phyloP scores from a whole-genome alignment of 35 echinoderm and acorn worm genomes.

The Acanthaster planci region DNA sequence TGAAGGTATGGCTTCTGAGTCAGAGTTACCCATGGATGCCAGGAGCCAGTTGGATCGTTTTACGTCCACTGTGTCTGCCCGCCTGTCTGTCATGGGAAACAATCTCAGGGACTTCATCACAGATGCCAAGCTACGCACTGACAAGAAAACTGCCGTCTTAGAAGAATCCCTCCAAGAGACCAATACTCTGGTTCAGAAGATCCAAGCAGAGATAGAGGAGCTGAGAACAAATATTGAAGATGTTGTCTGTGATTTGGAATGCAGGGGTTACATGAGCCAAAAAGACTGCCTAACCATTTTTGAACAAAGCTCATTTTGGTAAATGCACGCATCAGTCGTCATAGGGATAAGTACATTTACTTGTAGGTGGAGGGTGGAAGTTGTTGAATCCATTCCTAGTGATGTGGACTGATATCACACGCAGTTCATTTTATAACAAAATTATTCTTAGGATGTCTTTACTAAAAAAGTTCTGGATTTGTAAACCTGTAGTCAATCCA shows the following conservation, averaged over 20 bases:
- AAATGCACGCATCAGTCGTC: neutral
- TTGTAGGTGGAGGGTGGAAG: too few relatives aligned
- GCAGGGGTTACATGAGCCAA: neutral
- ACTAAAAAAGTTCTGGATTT: too few relatives aligned
- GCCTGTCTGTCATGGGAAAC: neutral
- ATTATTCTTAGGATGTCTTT: too few relatives aligned
- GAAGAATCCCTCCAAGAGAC: neutral
- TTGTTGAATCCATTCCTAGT: too few relatives aligned
- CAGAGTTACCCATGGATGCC: neutral
- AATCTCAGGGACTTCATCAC: neutral
- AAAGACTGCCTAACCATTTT: neutral
- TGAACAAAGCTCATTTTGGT: neutral
- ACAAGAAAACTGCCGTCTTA: neutral
- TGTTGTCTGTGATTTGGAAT: neutral
- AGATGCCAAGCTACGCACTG: neutral
- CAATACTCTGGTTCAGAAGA: neutral
- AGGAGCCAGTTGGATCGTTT: neutral
- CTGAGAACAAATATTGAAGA: neutral
- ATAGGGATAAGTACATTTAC: too few relatives aligned
- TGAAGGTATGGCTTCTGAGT: neutral
- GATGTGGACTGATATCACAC: too few relatives aligned
- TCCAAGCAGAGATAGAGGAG: neutral
- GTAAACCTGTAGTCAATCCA: too few relatives aligned
- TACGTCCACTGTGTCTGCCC: neutral
- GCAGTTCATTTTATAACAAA: too few relatives aligned